phyloP scores from a whole-genome alignment of 1,140 invertebrate genomes.

The Scylla paramamosain region DNA sequence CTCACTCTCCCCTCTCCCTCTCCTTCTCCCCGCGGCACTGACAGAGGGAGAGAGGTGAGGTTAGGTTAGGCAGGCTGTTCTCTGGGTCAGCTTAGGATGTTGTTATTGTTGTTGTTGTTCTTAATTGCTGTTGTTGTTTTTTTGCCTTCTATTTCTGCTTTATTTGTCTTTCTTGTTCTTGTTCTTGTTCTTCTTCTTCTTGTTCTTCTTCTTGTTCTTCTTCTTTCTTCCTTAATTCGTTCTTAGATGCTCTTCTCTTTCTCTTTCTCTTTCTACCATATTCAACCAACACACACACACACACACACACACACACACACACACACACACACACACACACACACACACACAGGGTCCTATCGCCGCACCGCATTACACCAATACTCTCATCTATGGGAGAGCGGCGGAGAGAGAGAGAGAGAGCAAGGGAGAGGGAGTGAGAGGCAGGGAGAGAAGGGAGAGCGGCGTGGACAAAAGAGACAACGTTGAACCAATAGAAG shows the following conservation, averaged over 20 bases:
- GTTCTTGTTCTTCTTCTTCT: neutral
- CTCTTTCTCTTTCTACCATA: neutral
- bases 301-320: too few species aligned
- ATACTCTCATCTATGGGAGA: neutral
- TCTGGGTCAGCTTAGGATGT: neutral
- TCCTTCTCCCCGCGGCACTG: neutral
- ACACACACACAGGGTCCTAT: too few species aligned
- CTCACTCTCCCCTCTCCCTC: constrained; percentile 8
- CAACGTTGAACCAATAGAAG: constrained; percentile 50
- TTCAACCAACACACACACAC: neutral
- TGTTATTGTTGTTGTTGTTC: neutral
- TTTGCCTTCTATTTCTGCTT: neutral
- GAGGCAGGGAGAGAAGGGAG: neutral
- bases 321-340: too few species aligned
- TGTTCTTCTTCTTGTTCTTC: neutral
- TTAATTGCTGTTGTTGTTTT: neutral
- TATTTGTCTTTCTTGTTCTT: neutral
- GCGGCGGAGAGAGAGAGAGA: neutral
- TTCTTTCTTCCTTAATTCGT: neutral
- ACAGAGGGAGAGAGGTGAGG: neutral
- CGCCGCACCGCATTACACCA: too few species aligned
- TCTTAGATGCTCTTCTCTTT: neutral
- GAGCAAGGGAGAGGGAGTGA: neutral
- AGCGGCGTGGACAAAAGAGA: neutral
- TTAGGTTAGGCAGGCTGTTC: neutral